phyloP scores from a whole-genome alignment of 2,888 invertebrate genomes.

The Alviniconcha strummeri region DNA sequence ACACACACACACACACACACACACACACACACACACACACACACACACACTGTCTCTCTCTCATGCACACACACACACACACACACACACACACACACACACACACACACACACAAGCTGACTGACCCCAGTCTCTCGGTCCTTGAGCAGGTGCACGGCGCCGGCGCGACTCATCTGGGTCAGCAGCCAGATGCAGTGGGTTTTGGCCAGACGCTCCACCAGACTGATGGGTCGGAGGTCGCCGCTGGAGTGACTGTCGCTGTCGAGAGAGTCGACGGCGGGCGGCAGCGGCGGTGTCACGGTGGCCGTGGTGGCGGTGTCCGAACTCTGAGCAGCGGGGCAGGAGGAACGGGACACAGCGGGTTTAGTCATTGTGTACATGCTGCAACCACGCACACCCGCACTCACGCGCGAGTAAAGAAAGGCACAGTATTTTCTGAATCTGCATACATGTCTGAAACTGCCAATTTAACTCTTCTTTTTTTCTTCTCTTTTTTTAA shows the following conservation, averaged over 20 bases:
- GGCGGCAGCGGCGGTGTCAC: slow-evolving; percentile 4
- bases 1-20: not conserved
- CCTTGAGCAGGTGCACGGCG: slow-evolving; percentile 93
- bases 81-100: not conserved
- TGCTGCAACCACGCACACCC: too few species aligned
- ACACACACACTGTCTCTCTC: not conserved
- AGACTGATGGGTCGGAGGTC: slow-evolving; percentile 72
- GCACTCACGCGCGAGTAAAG: too few species aligned
- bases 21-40: not conserved
- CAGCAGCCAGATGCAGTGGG: slow-evolving; percentile 96
- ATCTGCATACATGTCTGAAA: too few species aligned
- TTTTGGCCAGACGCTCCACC: slow-evolving; percentile 90
- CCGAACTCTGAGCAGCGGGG: too few species aligned
- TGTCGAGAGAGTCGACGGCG: not conserved
- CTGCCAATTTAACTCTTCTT: too few species aligned
- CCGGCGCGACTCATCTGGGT: slow-evolving; percentile 94
- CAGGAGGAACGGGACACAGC: too few species aligned
- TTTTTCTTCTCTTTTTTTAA: too few species aligned
- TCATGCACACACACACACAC: not conserved
- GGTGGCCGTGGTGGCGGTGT: slow-evolving; percentile 22
- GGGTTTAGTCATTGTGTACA: too few species aligned
- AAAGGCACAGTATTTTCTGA: too few species aligned
- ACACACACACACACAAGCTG: not conserved
- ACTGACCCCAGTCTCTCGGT: slow-evolving; percentile 91
- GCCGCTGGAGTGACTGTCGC: slow-evolving; percentile 26